Percentiles rank a stretch among this genome's conserved stretches.
These are phyloP conservation scores for Leptarthrus brevirostris DNA, from an alignment of 2,888 invertebrate genomes.

Conservation along the genomic window DNA sequence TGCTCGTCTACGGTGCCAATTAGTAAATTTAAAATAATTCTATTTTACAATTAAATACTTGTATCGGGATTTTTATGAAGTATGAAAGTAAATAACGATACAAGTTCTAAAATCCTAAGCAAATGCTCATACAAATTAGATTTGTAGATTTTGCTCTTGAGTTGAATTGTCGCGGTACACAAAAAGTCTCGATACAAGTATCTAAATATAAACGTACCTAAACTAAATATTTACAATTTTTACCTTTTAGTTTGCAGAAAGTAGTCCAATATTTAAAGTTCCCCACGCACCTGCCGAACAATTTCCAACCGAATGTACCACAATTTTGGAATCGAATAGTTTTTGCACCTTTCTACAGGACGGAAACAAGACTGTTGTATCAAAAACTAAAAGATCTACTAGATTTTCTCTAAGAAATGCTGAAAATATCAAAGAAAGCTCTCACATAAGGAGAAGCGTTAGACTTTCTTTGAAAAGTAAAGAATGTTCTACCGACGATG, in stretches of 20 bases:
- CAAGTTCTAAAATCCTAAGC: no score
- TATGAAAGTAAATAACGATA: no score
- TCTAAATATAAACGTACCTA: neutral
- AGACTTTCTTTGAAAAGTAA: neutral
- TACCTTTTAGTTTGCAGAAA: conserved; percentile 56
- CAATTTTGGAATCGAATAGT: neutral
- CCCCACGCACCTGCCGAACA: conserved; percentile 53
- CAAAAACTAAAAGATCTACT: neutral
- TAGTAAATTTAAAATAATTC: conserved; percentile 57
- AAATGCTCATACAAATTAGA: no score
- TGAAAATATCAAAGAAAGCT: neutral
- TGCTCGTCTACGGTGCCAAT: conserved; percentile 53
- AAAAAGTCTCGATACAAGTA: no score
- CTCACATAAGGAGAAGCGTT: neutral
- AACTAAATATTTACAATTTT: no score
- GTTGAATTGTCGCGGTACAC: no score
- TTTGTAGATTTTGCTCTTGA: no score
- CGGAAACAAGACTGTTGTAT: conserved; percentile 48
- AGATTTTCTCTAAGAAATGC: neutral
- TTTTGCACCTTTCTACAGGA: conserved; percentile 1
- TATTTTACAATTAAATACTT: no score
- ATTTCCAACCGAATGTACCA: neutral
- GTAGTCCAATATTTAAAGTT: conserved; percentile 58
- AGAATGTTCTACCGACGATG: neutral
- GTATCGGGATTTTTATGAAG: no score